phyloP scores from a whole-genome alignment of 1,140 invertebrate genomes.

The Cydia strobilella region DNA sequence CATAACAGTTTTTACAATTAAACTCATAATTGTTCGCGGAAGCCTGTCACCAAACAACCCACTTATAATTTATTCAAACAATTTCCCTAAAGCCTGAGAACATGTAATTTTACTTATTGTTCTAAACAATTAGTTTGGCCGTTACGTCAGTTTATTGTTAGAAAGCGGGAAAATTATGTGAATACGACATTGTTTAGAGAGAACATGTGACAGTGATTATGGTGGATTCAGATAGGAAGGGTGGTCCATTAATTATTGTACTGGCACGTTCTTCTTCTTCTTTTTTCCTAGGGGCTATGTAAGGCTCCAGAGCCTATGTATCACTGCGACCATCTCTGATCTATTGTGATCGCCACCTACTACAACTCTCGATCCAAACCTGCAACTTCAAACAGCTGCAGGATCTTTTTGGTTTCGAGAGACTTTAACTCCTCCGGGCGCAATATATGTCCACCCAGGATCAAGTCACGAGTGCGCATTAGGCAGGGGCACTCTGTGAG shows the following conservation, averaged over 20 bases:
- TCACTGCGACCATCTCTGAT: too few species aligned
- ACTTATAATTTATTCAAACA: conserved; percentile 22
- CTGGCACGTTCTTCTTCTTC: neutral
- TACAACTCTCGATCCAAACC: too few species aligned
- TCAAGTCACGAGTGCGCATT: too few species aligned
- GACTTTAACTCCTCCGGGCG: too few species aligned
- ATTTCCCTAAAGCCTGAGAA: conserved; percentile 12
- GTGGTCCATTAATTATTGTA: neutral
- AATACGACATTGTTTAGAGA: conserved; percentile 27
- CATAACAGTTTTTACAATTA: neutral
- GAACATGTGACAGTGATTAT: neutral
- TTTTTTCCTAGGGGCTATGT: too few species aligned
- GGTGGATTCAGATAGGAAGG: neutral
- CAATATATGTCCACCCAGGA: too few species aligned
- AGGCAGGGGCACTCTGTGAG: too few species aligned
- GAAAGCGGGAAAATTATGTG: conserved; percentile 27
- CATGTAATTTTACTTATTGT: neutral
- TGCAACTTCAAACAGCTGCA: too few species aligned
- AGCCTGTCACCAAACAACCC: conserved; percentile 12
- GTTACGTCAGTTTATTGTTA: conserved; percentile 13
- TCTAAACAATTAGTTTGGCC: conserved; percentile 24
- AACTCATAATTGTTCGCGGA: neutral
- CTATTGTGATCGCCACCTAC: too few species aligned
- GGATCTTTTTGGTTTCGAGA: too few species aligned
- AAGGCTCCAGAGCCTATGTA: too few species aligned